Conservation (phyloP, 2,888 invertebrate genomes). For the Entomobrya proxima region DNA sequence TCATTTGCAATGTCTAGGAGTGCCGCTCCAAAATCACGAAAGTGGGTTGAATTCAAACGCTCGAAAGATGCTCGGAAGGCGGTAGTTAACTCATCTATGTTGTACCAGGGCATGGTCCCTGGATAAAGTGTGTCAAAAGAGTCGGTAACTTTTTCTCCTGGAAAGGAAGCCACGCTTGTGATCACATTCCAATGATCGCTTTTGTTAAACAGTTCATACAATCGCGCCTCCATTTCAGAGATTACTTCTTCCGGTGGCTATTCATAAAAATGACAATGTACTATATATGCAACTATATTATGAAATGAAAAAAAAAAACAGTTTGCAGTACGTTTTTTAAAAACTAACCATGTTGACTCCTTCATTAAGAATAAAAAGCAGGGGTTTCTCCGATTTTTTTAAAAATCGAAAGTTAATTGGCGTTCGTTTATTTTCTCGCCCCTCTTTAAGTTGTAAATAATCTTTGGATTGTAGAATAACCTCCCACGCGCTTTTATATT, state of each 20-base stretch:
- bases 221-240: not conserved
- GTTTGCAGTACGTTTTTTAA: not conserved
- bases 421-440: not conserved
- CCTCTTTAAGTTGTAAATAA: slow-evolving; percentile 47
- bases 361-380: slow-evolving; percentile 50
- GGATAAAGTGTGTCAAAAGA: slow-evolving; percentile 29
- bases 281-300: not conserved
- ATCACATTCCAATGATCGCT: slow-evolving; percentile 31
- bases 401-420: slow-evolving; percentile 21
- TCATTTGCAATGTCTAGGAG: slow-evolving; percentile 48
- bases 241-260: slow-evolving; percentile 32
- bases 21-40: slow-evolving; percentile 65
- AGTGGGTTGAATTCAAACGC: not conserved
- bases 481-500: slow-evolving; percentile 66
- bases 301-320: too few relatives aligned
- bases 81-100: not conserved
- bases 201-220: slow-evolving; percentile 6
- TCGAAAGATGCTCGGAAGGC: not conserved
- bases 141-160: not conserved
- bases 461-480: slow-evolving; percentile 66
- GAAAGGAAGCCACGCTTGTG: not conserved
- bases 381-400: slow-evolving; percentile 28
- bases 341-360: slow-evolving; percentile 33
- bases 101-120: slow-evolving; percentile 18
- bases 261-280: too few relatives aligned